A percentile compares a stretch with the other conserved stretches of the same genome.
Conservation (phyloP, 2,113 vertebrate species). For the Dermatemys mawii region DNA sequence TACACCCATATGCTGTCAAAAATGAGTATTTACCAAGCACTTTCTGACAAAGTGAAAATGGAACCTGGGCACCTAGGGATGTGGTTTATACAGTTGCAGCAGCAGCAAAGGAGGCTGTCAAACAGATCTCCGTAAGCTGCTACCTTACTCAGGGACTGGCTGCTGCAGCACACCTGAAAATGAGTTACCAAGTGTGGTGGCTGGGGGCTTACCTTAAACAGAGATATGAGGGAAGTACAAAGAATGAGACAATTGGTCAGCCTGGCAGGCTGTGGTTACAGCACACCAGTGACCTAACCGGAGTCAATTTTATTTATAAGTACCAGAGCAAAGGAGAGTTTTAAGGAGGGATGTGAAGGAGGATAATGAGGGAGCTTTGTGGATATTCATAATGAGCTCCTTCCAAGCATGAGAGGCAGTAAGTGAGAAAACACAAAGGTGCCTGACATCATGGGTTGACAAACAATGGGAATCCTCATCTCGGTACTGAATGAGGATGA, state of each 20-base stretch:
- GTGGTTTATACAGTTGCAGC: neutral
- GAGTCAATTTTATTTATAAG: too few species aligned
- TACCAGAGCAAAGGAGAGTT: too few species aligned
- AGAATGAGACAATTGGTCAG: too few species aligned
- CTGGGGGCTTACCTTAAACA: too few species aligned
- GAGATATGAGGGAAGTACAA: too few species aligned
- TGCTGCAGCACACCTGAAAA: too few species aligned
- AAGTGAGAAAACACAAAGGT: neutral
- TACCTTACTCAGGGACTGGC: too few species aligned
- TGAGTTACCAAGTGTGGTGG: too few species aligned
- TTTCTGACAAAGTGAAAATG: neutral
- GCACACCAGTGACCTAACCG: too few species aligned
- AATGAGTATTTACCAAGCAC: neutral
- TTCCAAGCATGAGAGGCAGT: too few species aligned
- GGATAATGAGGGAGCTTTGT: neutral
- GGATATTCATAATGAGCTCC: neutral
- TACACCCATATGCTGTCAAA: neutral
- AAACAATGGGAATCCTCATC: neutral
- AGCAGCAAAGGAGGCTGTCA: neutral
- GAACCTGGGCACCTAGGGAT: neutral
- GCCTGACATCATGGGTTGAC: neutral
- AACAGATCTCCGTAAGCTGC: neutral
- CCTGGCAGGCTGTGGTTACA: too few species aligned
- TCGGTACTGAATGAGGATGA: neutral
- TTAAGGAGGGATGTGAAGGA: too few species aligned